Percentiles rank a stretch among this genome's conserved stretches.
Conservation (phyloP, 2,888 invertebrate species). For the Drosophila prostipennis region DNA sequence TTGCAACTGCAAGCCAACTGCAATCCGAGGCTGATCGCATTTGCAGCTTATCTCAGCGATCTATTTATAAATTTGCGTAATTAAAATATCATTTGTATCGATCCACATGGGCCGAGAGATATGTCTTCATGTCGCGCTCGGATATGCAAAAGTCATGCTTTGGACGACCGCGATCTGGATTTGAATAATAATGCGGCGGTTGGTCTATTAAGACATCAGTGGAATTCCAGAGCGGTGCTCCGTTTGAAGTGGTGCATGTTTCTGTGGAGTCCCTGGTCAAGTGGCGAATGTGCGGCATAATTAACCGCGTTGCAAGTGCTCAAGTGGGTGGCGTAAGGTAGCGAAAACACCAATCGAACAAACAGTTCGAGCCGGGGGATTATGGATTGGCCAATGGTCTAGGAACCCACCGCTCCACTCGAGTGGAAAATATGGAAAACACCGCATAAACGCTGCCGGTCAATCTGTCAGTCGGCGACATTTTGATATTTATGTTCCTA, state of each 20-base stretch:
- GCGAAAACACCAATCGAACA: slow-evolving; percentile 38
- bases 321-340: slow-evolving; percentile 49
- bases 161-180: slow-evolving; percentile 31
- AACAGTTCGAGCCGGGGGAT: slow-evolving; percentile 13
- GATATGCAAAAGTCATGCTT: slow-evolving; percentile 62
- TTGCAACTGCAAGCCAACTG: slow-evolving; percentile 1
- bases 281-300: slow-evolving; percentile 56
- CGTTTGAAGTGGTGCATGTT: slow-evolving; percentile 53
- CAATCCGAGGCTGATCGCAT: slow-evolving; percentile 15
- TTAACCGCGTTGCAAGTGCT: slow-evolving; percentile 58
- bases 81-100: slow-evolving; percentile 68
- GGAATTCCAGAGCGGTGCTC: slow-evolving; percentile 57
- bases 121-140: slow-evolving; percentile 51
- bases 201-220: slow-evolving; percentile 70
- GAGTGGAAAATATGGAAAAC: slow-evolving; percentile 40
- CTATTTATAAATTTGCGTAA: slow-evolving; percentile 74
- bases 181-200: slow-evolving; percentile 65
- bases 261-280: slow-evolving; percentile 39
- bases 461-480: slow-evolving; percentile 28
- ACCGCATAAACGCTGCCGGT: slow-evolving; percentile 18
- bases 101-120: slow-evolving; percentile 30
- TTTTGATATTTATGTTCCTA: slow-evolving; percentile 25
- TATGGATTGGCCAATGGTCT: slow-evolving; percentile 17
- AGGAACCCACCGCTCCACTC: slow-evolving; percentile 19
- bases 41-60: slow-evolving; percentile 62